Evolutionary conservation across 2,888 invertebrate species (phyloP), one percentile per base, ranked within the genome.

Genomic region (Lutraria lutraria): DNA sequence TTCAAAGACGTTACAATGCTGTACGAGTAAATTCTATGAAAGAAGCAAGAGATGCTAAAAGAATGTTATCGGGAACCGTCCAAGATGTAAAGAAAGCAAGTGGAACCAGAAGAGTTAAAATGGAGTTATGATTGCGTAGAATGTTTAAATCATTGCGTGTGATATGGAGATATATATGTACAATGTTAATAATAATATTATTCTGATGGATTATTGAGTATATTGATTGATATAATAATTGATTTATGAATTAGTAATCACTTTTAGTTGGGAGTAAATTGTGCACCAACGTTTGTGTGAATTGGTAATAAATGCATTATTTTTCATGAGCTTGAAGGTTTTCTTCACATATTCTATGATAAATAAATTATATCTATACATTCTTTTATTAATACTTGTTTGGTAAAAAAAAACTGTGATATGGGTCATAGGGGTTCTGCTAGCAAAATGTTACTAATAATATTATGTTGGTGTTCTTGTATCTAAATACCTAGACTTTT

Each of bases 11-110:
- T 10, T 95, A 95, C 92, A 95, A 95, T 86, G 89, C 94, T 43
- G 95, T 95, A 10, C 83, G 95, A 80, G 93, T 95, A 0, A 94
- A 92, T 80, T 95, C 95, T 12, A 93, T 95, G 94, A 94, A 94
- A 68, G 94, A 95, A 85, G 95, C 95, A 0, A 93, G 92, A 60
- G 94, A 94, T n/a, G 94, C 94, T 6, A 93, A 93, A 81, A 94
- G 93, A 79, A 88, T 94, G 83, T 86, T 95, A 81, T 90, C 93
- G 29, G 92, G 92, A 72, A 92, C 93, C 21, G 81, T 93, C 34
- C 88, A 94, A 54, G 92, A 92, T 15, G 88, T 91, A 10, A 84
- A 89, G 34, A 91, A 88, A 80, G 85, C 79, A 12, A 80, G 82
- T 68, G 43, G 43, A 43, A 79, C 88, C 16, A 87, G 84, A 83